These are phyloP conservation scores for Epizoanthus fatuus DNA, from an alignment of 92 coral and sea anemone genomes.

Conservation along the genomic window DNA sequence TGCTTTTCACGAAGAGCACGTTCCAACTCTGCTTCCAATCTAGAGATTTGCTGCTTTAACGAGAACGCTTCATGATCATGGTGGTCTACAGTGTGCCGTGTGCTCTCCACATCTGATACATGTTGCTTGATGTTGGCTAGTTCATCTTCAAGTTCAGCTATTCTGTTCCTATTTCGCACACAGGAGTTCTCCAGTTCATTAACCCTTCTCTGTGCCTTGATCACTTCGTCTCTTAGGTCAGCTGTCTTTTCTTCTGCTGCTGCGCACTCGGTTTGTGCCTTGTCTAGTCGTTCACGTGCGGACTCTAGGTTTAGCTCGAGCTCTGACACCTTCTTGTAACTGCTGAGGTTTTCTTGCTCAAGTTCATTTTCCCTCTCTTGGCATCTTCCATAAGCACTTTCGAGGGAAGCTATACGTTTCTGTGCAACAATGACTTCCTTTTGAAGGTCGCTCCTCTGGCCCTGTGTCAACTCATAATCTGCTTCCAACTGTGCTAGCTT, in stretches of 20 bases:
- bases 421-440: conserved; percentile 74
- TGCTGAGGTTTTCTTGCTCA: conserved; percentile 73
- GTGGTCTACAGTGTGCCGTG: conserved; percentile 33
- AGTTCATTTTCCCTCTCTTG: conserved; percentile 76
- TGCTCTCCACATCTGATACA: conserved; percentile 40
- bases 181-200: conserved; percentile 75
- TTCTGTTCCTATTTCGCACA: conserved; percentile 74
- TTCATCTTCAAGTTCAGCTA: conserved; percentile 70
- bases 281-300: conserved; percentile 63
- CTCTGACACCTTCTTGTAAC: conserved; percentile 74
- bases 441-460: conserved; percentile 69
- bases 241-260: conserved; percentile 66
- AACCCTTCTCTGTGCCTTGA: conserved; percentile 72
- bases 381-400: conserved; percentile 65
- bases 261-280: conserved; percentile 46
- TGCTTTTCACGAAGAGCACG: conserved; percentile 63
- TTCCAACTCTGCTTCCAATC: conserved; percentile 72
- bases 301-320: conserved; percentile 75
- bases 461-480: conserved; percentile 74
- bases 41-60: conserved; percentile 44
- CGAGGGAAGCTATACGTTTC: conserved; percentile 70
- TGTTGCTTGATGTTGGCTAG: conserved; percentile 56
- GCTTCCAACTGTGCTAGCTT: conserved; percentile 77
- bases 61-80: conserved; percentile 50
- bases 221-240: conserved; percentile 68